phyloP scores from a whole-genome alignment of 2,797 vertebrate species.

The Peromyscus nudipes region DNA sequence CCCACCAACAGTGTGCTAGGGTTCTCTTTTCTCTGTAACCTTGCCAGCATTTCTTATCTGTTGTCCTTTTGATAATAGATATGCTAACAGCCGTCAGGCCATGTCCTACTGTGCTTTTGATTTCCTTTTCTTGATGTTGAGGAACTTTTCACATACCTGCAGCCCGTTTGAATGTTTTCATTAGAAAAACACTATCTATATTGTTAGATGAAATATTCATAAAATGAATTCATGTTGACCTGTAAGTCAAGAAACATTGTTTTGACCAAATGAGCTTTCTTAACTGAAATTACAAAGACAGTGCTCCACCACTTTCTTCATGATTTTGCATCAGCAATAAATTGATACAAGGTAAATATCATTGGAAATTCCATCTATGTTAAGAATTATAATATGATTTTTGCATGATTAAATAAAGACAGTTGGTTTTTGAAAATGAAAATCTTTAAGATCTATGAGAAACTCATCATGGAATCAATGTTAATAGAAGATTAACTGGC shows the following conservation, averaged over 20 bases:
- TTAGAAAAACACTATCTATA: not conserved
- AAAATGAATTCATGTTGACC: not conserved
- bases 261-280: not conserved
- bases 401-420: not conserved
- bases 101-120: not conserved
- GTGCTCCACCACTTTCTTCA: not conserved
- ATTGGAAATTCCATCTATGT: not conserved
- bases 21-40: not conserved
- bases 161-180: not conserved
- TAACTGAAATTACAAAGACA: conserved; percentile 14
- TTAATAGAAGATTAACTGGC: not conserved
- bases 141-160: not conserved
- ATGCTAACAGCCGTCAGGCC: not conserved
- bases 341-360: not conserved
- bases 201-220: not conserved
- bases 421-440: not conserved
- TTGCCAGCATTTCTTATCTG: not conserved
- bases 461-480: not conserved
- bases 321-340: not conserved
- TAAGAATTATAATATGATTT: conserved; percentile 7
- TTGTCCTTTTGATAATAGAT: not conserved
- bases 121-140: not conserved
- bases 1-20: not conserved
- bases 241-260: not conserved
- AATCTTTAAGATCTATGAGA: not conserved